phyloP scores from a whole-genome alignment of 2,113 vertebrate genomes.

The Plecturocebus donacophilus region DNA sequence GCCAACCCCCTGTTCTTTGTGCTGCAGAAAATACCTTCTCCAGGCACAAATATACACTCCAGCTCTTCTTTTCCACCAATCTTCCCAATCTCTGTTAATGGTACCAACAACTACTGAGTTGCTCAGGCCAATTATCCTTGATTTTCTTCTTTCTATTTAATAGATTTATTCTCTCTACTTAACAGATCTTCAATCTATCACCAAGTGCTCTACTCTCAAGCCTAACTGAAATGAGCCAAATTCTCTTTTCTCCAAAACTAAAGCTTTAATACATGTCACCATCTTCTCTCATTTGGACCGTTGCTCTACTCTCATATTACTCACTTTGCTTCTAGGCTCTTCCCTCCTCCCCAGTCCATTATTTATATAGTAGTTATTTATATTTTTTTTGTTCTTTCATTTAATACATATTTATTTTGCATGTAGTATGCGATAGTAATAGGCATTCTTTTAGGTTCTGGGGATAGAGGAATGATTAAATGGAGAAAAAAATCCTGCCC shows the following conservation, averaged over 20 bases:
- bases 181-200: background rate
- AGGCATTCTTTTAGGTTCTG: background rate
- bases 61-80: background rate
- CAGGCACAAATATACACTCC: background rate
- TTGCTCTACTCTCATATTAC: background rate
- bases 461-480: background rate
- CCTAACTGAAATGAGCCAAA: background rate
- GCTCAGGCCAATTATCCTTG: background rate
- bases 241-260: background rate
- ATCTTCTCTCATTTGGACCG: background rate
- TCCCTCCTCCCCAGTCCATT: background rate
- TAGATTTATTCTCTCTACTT: no score
- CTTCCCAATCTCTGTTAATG: background rate
- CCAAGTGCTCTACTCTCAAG: background rate
- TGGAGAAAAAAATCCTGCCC: background rate
- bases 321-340: background rate
- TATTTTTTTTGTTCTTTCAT: background rate
- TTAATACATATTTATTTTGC: background rate
- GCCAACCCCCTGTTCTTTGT: background rate
- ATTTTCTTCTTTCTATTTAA: background rate
- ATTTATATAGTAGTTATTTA: background rate
- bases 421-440: background rate
- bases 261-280: background rate
- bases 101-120: background rate
- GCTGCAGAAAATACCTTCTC: background rate